Evolutionary conservation across 2,888 invertebrate species (phyloP), one percentile per base, ranked within the genome.

Genomic region (Dascillus cervinus): DNA sequence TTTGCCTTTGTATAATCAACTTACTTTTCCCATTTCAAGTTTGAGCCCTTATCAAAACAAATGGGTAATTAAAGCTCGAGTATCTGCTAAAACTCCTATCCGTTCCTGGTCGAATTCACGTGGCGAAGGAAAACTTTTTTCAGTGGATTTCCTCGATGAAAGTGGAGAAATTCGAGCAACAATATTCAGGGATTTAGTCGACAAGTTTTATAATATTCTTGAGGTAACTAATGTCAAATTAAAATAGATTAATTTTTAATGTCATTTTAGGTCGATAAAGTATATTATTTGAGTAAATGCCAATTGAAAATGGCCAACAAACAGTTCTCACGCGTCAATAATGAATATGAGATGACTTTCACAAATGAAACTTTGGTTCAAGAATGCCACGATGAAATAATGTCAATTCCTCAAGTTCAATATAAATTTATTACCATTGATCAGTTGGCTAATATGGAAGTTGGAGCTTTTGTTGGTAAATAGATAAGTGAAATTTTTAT

Each of bases 331-430:
- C 74, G 70, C 19, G 62, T 94, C 3, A 86, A 87, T 45, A 92
- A 96, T 58, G 96, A 97, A 58, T 98, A 96, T 55, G 98, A 99
- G 63, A 85, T 99, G 82, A 83, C 89, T 1, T 79, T 96, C 53
- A 78, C 70, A 6, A 64, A 67, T 4, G 91, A 95, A 2, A 57
- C 58, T 3, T 34, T 60, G 3, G 50, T 64, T 23, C 56, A 62
- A 41, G 59, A 60, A 29, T 63, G 63, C 33, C 29, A 37, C 4
- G 58, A 58, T 38, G 79, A 76, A 13, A 77, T 76, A 22, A 57
- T 64, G 0, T 56, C 65, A 0, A 77, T 94, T 49, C 94, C 95
- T 1, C 70, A 75, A 23, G 66, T 90, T 15, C 75, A 80, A 44
- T 91, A 79, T 55, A 77, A 86, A 46, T 86, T 92, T 56, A 66